Conservation (phyloP, 2,888 invertebrate species). For the Anthoptus insignis region DNA sequence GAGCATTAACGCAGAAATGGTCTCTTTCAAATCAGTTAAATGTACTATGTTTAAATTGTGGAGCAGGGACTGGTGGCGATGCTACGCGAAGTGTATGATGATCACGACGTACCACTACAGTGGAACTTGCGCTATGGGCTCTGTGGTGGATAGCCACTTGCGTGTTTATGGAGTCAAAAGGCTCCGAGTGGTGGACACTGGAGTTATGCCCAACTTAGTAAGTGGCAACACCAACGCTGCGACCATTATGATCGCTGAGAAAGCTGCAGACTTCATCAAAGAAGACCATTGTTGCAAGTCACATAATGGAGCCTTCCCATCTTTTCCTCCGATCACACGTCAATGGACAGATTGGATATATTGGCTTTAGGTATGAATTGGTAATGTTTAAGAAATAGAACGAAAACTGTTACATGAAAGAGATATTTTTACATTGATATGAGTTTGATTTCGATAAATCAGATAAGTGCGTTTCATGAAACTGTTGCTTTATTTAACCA, state of each 20-base stretch:
- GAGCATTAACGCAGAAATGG: slow-evolving; percentile 50
- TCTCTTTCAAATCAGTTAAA: slow-evolving; percentile 77
- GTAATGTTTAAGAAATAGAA: too few relatives aligned
- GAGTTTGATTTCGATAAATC: too few relatives aligned
- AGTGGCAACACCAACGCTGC: slow-evolving; percentile 55
- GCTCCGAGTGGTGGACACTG: slow-evolving; percentile 41
- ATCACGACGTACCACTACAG: slow-evolving; percentile 86
- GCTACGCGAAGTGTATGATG: slow-evolving; percentile 80
- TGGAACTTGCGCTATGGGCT: slow-evolving; percentile 55
- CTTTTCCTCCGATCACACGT: too few relatives aligned
- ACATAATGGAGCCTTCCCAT: too few relatives aligned
- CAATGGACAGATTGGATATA: too few relatives aligned
- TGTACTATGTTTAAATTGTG: slow-evolving; percentile 79
- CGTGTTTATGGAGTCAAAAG: slow-evolving; percentile 51
- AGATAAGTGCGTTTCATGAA: too few relatives aligned
- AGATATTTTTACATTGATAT: too few relatives aligned
- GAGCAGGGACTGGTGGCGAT: slow-evolving; percentile 88
- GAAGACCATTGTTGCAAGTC: too few relatives aligned
- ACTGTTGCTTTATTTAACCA: too few relatives aligned
- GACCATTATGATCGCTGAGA: slow-evolving; percentile 56
- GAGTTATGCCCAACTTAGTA: slow-evolving; percentile 15
- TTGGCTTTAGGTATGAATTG: too few relatives aligned
- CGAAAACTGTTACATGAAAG: too few relatives aligned
- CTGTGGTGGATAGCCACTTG: slow-evolving; percentile 51
- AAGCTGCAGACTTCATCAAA: slow-evolving; percentile 48